Base-by-base conservation (phyloP, 2,888 invertebrate genomes). In the Dasypogon diadema region DNA sequence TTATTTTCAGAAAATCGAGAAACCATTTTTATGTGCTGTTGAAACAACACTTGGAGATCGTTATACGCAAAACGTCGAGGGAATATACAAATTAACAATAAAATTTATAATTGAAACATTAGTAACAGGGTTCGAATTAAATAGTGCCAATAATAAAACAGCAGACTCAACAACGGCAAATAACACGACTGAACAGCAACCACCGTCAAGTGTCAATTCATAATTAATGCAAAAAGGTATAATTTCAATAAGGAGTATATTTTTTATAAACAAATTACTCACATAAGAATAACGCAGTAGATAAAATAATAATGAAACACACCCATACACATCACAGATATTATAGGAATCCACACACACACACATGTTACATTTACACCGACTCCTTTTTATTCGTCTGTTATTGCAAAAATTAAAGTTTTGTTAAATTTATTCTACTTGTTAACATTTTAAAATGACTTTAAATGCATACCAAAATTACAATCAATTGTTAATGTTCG, bases 31-130 rank as follows among this genome's bases (percentile, higher is more conserved):
- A 80, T 90, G 92, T 83, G 94, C 97, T 0, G 96, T 96, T 8
- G 91, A 93, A 83, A 90, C 91, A 78, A 96, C 96, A 0, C 88
- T 97, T 37, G 95, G 94, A 2, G 96, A 96, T 80, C 89, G 96
- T 78, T 96, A 94, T 87, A 94, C 96, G 8, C 92, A 93, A 70
- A 95, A 96, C 87, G 93, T 97, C 80, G 94, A 95, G 83, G 92
- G 91, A 81, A 94, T 96, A 82, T 97, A 97, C 89, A 92, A 92
- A 86, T 88, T 93, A 80, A 94, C 95, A 74, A 96, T 96, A 83
- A 92, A 92, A 84, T 94, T 96, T 83, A 95, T 97, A 80, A 89
- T 97, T 81, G 92, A 94, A 83, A 95, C 94, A 77, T 87, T 96
- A 79, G 90, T 93, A 70, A 91, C 91, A 79, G 96, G 96, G 8